A percentile compares a stretch with the other conserved stretches of the same genome.
phyloP scores from a whole-genome alignment of 2,888 invertebrate species.

The Drosophila borealis region DNA sequence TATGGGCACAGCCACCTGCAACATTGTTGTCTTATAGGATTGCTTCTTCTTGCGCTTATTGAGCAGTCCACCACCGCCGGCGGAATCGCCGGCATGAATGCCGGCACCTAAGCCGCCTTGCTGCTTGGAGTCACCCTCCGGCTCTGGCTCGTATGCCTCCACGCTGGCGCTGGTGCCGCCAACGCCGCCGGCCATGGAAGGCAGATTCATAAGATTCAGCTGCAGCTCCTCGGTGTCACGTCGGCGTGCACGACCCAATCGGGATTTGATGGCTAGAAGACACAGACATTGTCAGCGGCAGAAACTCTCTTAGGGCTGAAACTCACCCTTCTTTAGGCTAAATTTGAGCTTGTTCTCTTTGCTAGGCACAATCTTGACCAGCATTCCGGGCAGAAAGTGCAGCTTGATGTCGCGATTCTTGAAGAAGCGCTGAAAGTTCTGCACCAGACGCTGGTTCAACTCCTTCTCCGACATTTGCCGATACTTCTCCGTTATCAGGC shows the following conservation, averaged over 20 bases:
- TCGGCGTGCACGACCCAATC: conserved; percentile 66
- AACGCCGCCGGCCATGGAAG: conserved; percentile 46
- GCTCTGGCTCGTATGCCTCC: conserved; percentile 67
- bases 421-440: conserved; percentile 86
- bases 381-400: conserved; percentile 86
- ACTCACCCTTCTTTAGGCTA: conserved; percentile 85
- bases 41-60: conserved; percentile 70
- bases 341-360: conserved; percentile 86
- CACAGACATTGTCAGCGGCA: background rate
- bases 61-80: conserved; percentile 27
- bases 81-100: conserved; percentile 23
- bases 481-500: conserved; percentile 85
- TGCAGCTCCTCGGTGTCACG: conserved; percentile 66
- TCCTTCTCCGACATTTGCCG: conserved; percentile 85
- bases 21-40: conserved; percentile 76
- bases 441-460: conserved; percentile 86
- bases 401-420: conserved; percentile 86
- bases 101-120: conserved; percentile 41
- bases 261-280: conserved; percentile 50
- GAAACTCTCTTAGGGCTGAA: background rate
- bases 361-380: conserved; percentile 86
- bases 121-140: conserved; percentile 72
- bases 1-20: conserved; percentile 86
- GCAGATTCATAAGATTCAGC: conserved; percentile 60
- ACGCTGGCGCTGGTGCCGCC: conserved; percentile 59